phyloP scores from a whole-genome alignment of 1,140 invertebrate species.

The Ips nitidus region DNA sequence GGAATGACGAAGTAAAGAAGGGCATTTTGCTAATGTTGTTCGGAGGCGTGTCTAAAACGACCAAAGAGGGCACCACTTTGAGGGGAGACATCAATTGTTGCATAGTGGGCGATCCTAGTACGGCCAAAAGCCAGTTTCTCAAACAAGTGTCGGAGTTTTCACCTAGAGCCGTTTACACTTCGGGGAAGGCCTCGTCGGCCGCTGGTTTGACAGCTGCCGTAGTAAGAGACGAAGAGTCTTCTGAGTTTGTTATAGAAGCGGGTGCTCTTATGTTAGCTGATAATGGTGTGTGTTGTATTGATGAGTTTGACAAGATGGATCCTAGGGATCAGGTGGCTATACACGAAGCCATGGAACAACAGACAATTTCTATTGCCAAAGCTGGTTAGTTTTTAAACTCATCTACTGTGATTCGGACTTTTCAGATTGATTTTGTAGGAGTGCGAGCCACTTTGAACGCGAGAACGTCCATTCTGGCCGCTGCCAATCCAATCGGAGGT shows the following conservation, averaged over 20 bases:
- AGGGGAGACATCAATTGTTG: slow-evolving; percentile 98
- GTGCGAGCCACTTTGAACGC: slow-evolving; percentile 97
- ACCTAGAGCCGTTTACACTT: slow-evolving; percentile 96
- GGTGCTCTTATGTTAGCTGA: slow-evolving; percentile 99
- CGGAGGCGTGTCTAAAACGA: slow-evolving; percentile 96
- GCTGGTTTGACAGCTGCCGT: slow-evolving; percentile 98
- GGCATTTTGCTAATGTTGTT: slow-evolving; percentile 96
- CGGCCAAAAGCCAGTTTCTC: slow-evolving; percentile 96
- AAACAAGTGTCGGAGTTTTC: slow-evolving; percentile 95
- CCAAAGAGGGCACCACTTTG: slow-evolving; percentile 82
- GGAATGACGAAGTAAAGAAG: slow-evolving; percentile 94
- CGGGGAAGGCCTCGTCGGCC: slow-evolving; percentile 94
- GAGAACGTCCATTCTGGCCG: slow-evolving; percentile 95
- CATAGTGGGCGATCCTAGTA: slow-evolving; percentile 98
- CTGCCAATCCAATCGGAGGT: slow-evolving; percentile 97
- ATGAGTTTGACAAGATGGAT: slow-evolving; percentile 99
- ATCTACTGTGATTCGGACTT: neutral
- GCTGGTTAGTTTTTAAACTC: slow-evolving; percentile 64
- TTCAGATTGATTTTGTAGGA: slow-evolving; percentile 55
- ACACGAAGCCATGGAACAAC: slow-evolving; percentile 99
- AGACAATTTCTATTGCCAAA: slow-evolving; percentile 98
- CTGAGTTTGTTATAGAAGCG: slow-evolving; percentile 99
- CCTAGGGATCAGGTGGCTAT: slow-evolving; percentile 96
- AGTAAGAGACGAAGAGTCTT: slow-evolving; percentile 94
- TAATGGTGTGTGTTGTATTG: slow-evolving; percentile 99